Percentiles rank a stretch among this genome's conserved stretches.
These are phyloP conservation scores for Sabatieria punctata DNA, from an alignment of 2,888 invertebrate species.

Conservation along the genomic window DNA sequence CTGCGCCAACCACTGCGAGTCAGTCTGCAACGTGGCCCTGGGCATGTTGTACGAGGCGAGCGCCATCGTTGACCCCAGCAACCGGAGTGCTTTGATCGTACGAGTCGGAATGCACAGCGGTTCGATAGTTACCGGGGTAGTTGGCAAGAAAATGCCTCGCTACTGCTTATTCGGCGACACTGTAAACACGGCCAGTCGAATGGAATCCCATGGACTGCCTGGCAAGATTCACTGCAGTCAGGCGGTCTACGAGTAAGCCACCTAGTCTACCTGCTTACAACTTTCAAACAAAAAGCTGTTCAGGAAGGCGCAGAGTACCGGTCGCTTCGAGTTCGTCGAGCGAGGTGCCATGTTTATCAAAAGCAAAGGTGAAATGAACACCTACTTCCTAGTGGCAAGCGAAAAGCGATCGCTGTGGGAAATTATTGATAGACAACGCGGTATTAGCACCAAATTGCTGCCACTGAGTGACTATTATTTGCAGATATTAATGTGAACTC, in stretches of 20 bases:
- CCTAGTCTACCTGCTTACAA: neutral
- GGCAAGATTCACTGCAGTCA: conserved; percentile 23
- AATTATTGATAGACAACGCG: conserved; percentile 19
- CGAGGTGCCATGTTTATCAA: conserved; percentile 22
- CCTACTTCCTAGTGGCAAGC: conserved; percentile 20
- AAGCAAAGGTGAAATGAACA: conserved; percentile 24
- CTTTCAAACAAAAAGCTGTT: conserved; percentile 5
- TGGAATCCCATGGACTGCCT: conserved; percentile 17
- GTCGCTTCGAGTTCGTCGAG: conserved; percentile 21
- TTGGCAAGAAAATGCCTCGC: conserved; percentile 20
- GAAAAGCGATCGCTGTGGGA: conserved; percentile 25
- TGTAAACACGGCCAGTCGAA: too few relatives aligned
- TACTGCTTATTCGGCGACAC: conserved; percentile 22
- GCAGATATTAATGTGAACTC: neutral
- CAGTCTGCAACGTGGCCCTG: conserved; percentile 28
- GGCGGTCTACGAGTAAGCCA: conserved; percentile 14
- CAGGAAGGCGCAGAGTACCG: conserved; percentile 18
- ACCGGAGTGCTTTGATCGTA: conserved; percentile 9
- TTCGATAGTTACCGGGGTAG: conserved; percentile 21
- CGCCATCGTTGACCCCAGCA: neutral
- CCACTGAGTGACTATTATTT: neutral
- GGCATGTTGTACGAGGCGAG: conserved; percentile 29
- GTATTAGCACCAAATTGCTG: conserved; percentile 9
- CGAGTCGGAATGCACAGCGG: conserved; percentile 19
- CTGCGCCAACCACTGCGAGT: conserved; percentile 23